Evolutionary conservation across 2,113 vertebrate species (phyloP), one percentile per base, ranked within the genome.

Genomic region (Muntiacus muntjak): DNA sequence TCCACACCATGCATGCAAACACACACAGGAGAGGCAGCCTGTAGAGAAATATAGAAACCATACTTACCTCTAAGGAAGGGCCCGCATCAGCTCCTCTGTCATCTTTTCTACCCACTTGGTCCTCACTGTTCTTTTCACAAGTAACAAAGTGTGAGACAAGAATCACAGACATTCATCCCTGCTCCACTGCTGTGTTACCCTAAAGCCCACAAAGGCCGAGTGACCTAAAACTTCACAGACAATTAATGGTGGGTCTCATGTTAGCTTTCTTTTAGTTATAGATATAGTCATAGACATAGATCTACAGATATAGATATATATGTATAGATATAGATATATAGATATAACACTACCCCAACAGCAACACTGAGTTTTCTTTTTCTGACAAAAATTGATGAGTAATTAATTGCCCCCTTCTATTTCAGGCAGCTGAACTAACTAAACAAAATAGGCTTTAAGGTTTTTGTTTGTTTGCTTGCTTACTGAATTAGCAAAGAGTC

Each of bases 361-460:
- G 57, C 25, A 43, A 82, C 25, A 50, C 33, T 16, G 26, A 57
- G 52, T 25, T 89, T 93, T 92, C 36, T 87, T 58, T 89, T 97
- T 47, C 71, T 76, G 62, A 54, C 28, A 96, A 79, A 89, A 87
- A 95, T 19, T 95, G 58, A 86, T 45, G 8, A 96, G 64, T 95
- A 94, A 87, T 26, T 33, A 50, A 81, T 55, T 52, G 33, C 76
- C 13, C 43, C 23, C 57, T 67, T 50, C 47, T 52, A 83, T 93
- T 84, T 89, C 40, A 54, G 55, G 91, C 45, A 81, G 54, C 43
- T 94, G 81, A 89, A 76, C 14, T 81, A 85, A 91, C 60, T 90
- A 84, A 96, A 79, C 57, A 93, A 93, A 91, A 92, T 21, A 95
- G 52, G 67, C 40, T 91, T 87, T 91, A 92, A 84, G 50, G 36